Evolutionary conservation across 2,888 invertebrate genomes (phyloP).

Genomic region (Physocephala rufipes): DNA sequence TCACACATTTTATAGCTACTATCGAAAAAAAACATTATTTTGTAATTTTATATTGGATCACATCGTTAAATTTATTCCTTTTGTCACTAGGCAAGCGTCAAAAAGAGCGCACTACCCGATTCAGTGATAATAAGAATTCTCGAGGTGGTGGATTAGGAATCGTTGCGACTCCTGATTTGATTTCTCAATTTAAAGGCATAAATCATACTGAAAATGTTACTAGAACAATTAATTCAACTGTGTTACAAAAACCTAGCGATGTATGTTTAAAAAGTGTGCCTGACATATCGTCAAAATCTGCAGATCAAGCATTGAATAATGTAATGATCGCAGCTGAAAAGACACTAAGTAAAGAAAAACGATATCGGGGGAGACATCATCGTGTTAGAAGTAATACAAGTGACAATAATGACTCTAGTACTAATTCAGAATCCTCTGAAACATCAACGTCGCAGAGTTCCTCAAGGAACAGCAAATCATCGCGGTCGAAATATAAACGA

Average conservation of each 20-base stretch:
- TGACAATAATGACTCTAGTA: conserved; percentile 35
- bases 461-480: conserved; percentile 46
- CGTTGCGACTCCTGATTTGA: conserved; percentile 45
- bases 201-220: conserved; percentile 25
- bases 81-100: conserved; percentile 57
- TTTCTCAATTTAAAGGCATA: conserved; percentile 47
- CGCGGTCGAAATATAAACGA: conserved; percentile 38
- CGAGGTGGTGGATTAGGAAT: conserved; percentile 41
- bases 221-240: conserved; percentile 40
- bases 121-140: conserved; percentile 64
- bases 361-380: not conserved
- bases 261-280: not conserved
- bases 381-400: conserved; percentile 5
- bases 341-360: conserved; percentile 5
- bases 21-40: too few species aligned
- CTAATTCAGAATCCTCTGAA: conserved; percentile 41
- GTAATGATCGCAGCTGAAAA: not conserved
- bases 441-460: conserved; percentile 43
- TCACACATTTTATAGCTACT: too few species aligned
- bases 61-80: conserved; percentile 30
- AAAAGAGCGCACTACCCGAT: conserved; percentile 63
- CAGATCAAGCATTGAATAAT: conserved; percentile 7
- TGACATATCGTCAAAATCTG: conserved; percentile 5
- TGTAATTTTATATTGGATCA: too few species aligned
- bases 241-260: conserved; percentile 50